These are phyloP conservation scores for Collichthys lucidus DNA, from an alignment of 2,113 vertebrate species.

Conservation along the genomic window DNA sequence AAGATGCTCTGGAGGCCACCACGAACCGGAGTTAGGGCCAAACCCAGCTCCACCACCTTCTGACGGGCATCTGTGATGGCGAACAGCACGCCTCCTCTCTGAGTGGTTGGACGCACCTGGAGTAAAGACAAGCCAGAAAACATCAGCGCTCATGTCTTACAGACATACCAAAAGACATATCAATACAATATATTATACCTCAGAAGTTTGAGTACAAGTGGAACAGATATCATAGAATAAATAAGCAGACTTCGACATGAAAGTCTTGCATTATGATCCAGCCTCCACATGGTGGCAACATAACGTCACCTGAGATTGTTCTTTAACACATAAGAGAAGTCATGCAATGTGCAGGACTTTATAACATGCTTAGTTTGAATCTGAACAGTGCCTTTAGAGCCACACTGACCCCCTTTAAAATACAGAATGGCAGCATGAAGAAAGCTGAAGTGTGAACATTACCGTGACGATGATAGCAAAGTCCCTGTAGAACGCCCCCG, in stretches of 20 bases:
- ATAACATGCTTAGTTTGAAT: background rate
- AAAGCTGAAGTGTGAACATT: constrained; percentile 49
- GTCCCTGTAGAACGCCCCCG: constrained; percentile 88
- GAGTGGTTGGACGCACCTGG: constrained; percentile 81
- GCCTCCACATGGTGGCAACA: constrained; percentile 23
- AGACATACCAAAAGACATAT: background rate
- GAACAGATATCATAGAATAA: background rate
- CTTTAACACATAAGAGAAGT: background rate
- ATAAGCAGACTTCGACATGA: background rate
- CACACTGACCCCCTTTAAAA: background rate
- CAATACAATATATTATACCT: background rate
- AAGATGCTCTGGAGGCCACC: constrained; percentile 89
- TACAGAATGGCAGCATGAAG: background rate
- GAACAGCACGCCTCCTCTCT: constrained; percentile 90
- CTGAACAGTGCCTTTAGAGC: background rate
- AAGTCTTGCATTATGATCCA: background rate
- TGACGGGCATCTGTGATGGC: constrained; percentile 92
- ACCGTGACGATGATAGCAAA: constrained; percentile 89
- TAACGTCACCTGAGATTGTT: background rate
- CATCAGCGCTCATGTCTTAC: background rate
- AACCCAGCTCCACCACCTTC: constrained; percentile 92
- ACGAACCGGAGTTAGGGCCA: constrained; percentile 87
- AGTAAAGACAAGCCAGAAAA: background rate
- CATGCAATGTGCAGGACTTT: background rate
- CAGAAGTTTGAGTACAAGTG: background rate